Base-by-base conservation (phyloP, 2,113 vertebrate genomes). In the Podilymbus podiceps region DNA sequence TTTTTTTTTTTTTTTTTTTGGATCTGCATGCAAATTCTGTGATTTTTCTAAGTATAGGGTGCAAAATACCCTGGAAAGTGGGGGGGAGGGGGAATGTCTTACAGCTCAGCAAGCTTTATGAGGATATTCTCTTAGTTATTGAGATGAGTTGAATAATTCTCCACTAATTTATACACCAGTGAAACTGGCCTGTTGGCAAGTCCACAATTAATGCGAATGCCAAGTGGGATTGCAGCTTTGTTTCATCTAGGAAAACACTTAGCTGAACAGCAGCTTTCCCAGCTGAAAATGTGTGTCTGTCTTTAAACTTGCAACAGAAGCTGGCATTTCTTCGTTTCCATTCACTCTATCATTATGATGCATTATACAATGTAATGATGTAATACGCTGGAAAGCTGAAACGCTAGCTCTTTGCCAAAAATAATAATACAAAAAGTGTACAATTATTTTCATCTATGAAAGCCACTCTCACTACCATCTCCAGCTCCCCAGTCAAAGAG, bases 271-370 rank as follows among this genome's bases (percentile, higher is more conserved):
- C 97, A 97, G 96, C 96, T 97, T 98, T 97, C 97, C 96, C 97
- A 96, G 98, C 96, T 98, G 97, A 98, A 98, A 98, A 98, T 96
- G 97, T 96, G 90, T 93, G 96, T 98, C 97, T 98, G 97, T 97
- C 98, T 98, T 96, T 97, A 97, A 98, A 98, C 98, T 98, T 98
- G 97, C 97, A 97, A 98, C 97, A 96, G 97, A 98, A 96, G 89
- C 97, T 97, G 96, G 98, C 98, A 96, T 97, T 98, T 98, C 98
- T 98, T 98, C 95, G 62, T 97, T 97, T 95, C 98, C 96, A 98
- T 98, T 98, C 98, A 98, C 98, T 98, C 98, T 97, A 98, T 98
- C 98, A 98, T 98, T 98, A 98, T 98, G 98, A 98, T 98, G 98
- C 98, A 98, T 98, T 98, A 98, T 98, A 98, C 98, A 98, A 97